Conservation (phyloP, 2,797 vertebrate species). For the Pseudomugil tenellus region DNA sequence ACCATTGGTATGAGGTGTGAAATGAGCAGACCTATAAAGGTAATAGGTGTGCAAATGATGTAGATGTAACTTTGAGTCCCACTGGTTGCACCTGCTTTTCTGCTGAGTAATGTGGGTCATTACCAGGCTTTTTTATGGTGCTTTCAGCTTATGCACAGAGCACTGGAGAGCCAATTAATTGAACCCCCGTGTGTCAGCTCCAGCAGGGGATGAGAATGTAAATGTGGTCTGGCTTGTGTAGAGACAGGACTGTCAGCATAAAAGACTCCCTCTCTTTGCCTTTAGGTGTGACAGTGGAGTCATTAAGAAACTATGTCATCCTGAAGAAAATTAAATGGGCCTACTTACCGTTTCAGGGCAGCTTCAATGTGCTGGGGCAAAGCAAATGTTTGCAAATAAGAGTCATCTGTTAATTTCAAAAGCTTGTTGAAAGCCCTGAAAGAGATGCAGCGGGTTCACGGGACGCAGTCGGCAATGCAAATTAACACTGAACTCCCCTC, state of each 20-base stretch:
- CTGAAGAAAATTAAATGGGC: neutral
- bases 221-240: constrained; percentile 6
- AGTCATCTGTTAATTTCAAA: constrained; percentile 28
- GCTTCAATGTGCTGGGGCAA: neutral
- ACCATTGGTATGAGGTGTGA: too few species aligned
- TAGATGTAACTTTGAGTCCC: neutral
- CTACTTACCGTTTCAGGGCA: constrained; percentile 11
- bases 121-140: constrained; percentile 5
- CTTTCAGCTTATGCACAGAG: constrained; percentile 23
- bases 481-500: constrained; percentile 14
- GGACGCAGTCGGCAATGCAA: neutral
- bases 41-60: neutral
- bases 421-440: neutral
- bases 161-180: constrained; percentile 52
- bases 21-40: neutral
- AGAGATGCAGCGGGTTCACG: constrained; percentile 15
- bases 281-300: constrained; percentile 21
- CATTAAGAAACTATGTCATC: constrained; percentile 30
- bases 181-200: constrained; percentile 29
- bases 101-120: constrained; percentile 28
- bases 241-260: constrained; percentile 15
- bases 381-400: constrained; percentile 12
- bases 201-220: constrained; percentile 17
- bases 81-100: neutral
- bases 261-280: neutral